Base-by-base conservation (phyloP, 2,113 vertebrate species). In the Ranitomeya imitator region DNA sequence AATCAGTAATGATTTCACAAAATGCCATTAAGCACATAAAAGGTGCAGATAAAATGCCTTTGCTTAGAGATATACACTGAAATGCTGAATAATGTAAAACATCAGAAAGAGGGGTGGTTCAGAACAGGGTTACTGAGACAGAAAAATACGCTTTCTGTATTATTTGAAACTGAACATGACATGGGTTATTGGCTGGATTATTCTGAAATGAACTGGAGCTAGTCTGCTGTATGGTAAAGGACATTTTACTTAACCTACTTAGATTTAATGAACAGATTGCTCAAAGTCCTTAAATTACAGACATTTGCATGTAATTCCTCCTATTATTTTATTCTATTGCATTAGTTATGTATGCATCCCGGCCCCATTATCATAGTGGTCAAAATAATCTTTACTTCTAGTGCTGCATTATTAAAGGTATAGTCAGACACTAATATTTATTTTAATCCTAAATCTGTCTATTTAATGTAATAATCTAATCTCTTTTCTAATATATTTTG, bases 1-100 rank as follows among this genome's bases (percentile, higher is more conserved):
- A 77, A 85, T 13, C 37, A 65, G n/a, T 63, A 78, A 65, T 63
- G 37, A 55, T 16, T 26, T 78, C 73, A 61, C 74, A 85, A 51
- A 45, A 77, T 61, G 73, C 26, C 57, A 77, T 86, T 51, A 63
- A 37, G 74, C 78, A 79, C 57, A 55, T n/a, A 54, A 77, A 65
- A 10, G 23, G 21, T 21, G 15, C 14, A 85, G 7, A 73, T n/a
- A 21, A 76, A 59, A 77, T 60, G n/a, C 3, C 18, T 79, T 54
- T 60, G 23, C 67, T 23, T 60, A 54, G 19, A 31, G 26, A 65
- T 16, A 31, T 31, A 85, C 71, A 74, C 60, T 74, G 69, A 31
- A 60, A 60, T 74, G 51, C 15, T n/a, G 52, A 37, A 5, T 11
- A 76, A 74, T 85, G 16, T 57, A 76, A 74, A 74, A 55, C 31